Evolutionary conservation across 2,113 vertebrate genomes (phyloP), one percentile per base, ranked within the genome.

Genomic region (Brachionichthys hirsutus): DNA sequence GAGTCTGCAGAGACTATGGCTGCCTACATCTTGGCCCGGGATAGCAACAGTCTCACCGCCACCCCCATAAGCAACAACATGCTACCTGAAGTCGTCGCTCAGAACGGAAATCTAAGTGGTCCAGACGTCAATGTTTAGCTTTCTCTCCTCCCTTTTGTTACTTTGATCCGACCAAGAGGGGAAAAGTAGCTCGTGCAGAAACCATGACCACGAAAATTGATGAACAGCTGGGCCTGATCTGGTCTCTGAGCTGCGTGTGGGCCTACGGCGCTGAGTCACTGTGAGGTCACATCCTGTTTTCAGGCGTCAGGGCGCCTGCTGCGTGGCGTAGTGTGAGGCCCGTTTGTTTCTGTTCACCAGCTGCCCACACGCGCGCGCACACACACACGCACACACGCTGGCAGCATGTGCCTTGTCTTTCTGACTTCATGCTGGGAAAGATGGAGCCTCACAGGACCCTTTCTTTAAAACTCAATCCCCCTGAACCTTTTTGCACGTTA

Each of bases 81-180:
- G 75, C 90, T 93, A 77, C 83, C 86, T 70, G 40, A 89, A 74
- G 36, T 78, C 48, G 90, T 92, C 82, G 78, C 91, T 75, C 92
- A 92, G 76, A 95, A 94, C 62, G 92, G 93, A 62, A 94, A 92
- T 83, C 83, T 93, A 79, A 77, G 82, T 67, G 85, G 90, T 70
- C 80, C 89, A 51, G 91, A 92, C 71, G 85, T 91, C 24, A 92
- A 93, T 89, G 89, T 89, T 88, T 93, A 88, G 86, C 51, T 72
- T 55, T 62, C 43, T 43, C 57, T 70, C 49, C 40, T 8, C 65
- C 55, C 47, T 49, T 4, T 8, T 77, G 66, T 44, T 51, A 73
- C 51, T 54, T 22, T 55, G 69, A 64, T 48, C 61, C 58, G 40
- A 63, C 30, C 24, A 70, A 64, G 77, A 57, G 58, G 77, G 75